Base-by-base conservation (phyloP, 2,797 vertebrate genomes). In the Pseudochaenichthys georgianus region DNA sequence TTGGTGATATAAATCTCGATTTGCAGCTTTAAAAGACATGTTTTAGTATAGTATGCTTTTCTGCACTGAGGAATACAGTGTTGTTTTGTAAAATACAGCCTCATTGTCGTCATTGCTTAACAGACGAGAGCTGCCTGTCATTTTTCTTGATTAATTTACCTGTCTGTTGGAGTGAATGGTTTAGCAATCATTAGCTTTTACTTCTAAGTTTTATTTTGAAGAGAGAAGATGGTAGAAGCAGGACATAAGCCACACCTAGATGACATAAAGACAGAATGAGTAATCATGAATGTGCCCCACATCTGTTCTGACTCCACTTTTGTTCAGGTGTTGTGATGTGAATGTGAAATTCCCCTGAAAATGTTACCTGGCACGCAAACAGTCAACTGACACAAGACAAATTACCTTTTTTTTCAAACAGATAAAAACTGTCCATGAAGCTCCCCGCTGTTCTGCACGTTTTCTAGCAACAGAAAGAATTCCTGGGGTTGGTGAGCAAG, bases 391-490 rank as follows among this genome's bases (percentile, higher is more conserved):
- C 46, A 50, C 5, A 2, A 70, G 61, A 68, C 28, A 43, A 3
- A 31, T 6, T 21, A n/a, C 0, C 7, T 34, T 54, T 71, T 1
- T 13, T 61, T n/a, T 23, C 11, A 28, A 53, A 9, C 13, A 41
- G 13, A 63, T 4, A 23, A 55, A 4, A 19, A 51, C 5, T n/a
- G 38, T 51, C 5, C 21, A 23, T 31, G 45, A 50, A 19, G 2
- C 9, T 34, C 17, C 63, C 6, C 34, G 54, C 61, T 31, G 48
- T 42, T 42, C n/a, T 16, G 34, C 31, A 28, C 64, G 53, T 61
- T 65, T 53, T 62, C 70, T 64, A 70, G 46, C 23, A 75, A 78
- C 50, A 72, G 42, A 67, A 28, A 7, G 13, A 65, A 78, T 70
- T 73, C 64, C 73, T 75, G 8, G n/a, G 42, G 42, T 57, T 47